Evolutionary conservation across 2,888 invertebrate genomes (phyloP).

Genomic region (Cataglyphis livida): DNA sequence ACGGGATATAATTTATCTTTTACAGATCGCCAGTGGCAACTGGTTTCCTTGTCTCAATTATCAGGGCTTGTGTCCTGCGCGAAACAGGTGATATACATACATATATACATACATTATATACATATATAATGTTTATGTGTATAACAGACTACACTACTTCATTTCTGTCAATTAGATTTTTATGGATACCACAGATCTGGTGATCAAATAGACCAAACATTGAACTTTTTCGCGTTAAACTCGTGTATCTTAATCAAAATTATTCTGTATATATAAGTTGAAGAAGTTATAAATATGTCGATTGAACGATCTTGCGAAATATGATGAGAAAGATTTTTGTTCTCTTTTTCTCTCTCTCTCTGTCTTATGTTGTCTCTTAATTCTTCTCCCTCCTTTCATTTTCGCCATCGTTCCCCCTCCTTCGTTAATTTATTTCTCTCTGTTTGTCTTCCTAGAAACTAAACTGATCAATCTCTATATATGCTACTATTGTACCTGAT

Average conservation of each 20-base stretch:
- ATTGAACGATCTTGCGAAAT: conserved; percentile 10
- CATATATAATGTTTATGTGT: neutral
- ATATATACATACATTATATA: neutral
- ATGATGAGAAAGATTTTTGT: conserved; percentile 16
- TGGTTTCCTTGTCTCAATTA: conserved; percentile 25
- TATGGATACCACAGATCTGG: conserved; percentile 33
- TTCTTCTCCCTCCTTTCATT: neutral
- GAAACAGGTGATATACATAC: conserved; percentile 11
- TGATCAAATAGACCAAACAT: conserved; percentile 38
- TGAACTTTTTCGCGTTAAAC: conserved; percentile 5
- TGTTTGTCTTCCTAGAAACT: conserved; percentile 49
- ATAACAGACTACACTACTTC: conserved; percentile 6
- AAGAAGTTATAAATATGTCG: neutral
- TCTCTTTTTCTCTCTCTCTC: conserved; percentile 4
- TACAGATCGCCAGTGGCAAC: neutral
- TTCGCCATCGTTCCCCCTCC: neutral
- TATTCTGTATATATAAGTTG: conserved; percentile 10
- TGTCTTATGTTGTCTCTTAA: neutral
- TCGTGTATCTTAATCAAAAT: conserved; percentile 30
- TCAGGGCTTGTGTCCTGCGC: conserved; percentile 17
- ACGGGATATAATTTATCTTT: neutral
- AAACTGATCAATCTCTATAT: conserved; percentile 71
- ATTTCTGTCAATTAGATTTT: conserved; percentile 27
- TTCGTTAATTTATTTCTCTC: neutral
- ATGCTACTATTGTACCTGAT: conserved; percentile 83